Evolutionary conservation across 2,797 vertebrate genomes (phyloP), one percentile per base, ranked within the genome.

Genomic region (Falco novaeseelandiae): DNA sequence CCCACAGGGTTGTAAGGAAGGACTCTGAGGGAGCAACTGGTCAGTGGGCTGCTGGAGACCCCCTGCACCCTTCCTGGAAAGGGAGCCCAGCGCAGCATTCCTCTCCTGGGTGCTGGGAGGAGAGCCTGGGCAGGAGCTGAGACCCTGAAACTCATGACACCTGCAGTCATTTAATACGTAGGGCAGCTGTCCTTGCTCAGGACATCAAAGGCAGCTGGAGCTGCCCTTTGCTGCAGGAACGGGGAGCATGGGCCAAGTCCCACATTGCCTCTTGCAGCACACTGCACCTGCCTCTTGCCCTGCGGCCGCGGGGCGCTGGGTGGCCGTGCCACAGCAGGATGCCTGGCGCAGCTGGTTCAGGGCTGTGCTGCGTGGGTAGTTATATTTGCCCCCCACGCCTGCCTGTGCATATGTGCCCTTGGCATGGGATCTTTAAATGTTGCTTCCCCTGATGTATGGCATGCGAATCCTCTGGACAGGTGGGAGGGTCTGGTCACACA

Each of bases 191-290:
- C 38, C 58, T 38, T 4, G 36, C 83, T 57, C 38, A 2, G 69
- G 30, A n/a, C 72, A 48, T 48, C 78, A 74, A 58, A 52, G 72
- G 61, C 48, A 52, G n/a, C 9, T 15, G 9, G 54, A 36, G 32
- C 32, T 3, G 8, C 48, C 67, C 38, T 36, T 30, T 16, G 19
- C 55, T 23, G 72, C 52, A 5, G 14, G 46, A 48, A 46, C 34
- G 2, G 34, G 44, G 48, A 71, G 25, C 20, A 1, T 0, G 6
- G 59, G 38, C 79, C 16, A 7, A 9, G 22, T 34, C 66, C 66
- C 8, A 1, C 65, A 2, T 36, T 2, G 5, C 36, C 46, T 32
- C 27, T 49, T 3, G 12, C 36, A 4, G 17, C 58, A 3, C 9
- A 2, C 80, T 4, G 51, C 19, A 30, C 40, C 70, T 16, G 30